These are phyloP conservation scores for Tenrec ecaudatus DNA, from an alignment of 2,113 vertebrate genomes.

Conservation along the genomic window DNA sequence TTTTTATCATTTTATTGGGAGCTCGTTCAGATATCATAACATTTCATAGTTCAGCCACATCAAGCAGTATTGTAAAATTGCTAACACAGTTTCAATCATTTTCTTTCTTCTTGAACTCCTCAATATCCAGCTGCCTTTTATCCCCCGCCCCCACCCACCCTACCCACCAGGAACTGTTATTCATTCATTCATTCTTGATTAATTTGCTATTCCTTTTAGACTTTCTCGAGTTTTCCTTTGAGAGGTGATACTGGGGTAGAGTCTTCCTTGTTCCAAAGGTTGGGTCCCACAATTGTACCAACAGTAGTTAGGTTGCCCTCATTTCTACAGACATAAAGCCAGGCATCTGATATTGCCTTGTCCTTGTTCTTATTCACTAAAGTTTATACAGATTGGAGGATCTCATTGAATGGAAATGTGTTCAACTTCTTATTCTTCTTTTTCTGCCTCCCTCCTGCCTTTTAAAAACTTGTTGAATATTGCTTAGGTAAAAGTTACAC, in stretches of 20 bases:
- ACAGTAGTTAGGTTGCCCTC: not conserved
- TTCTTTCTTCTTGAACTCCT: too few species aligned
- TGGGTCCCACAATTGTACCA: not conserved
- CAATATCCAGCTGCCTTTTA: too few species aligned
- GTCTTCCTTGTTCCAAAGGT: not conserved
- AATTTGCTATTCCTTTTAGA: not conserved
- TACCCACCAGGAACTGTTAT: too few species aligned
- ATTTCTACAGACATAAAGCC: not conserved
- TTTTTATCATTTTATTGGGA: too few species aligned
- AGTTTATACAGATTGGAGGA: not conserved
- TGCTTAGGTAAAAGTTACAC: constrained; percentile 93
- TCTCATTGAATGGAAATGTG: not conserved
- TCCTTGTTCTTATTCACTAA: not conserved
- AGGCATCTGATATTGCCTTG: not conserved
- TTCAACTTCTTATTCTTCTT: not conserved
- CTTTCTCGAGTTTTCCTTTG: not conserved
- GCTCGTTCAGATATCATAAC: too few species aligned
- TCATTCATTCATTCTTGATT: not conserved
- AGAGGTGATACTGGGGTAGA: not conserved
- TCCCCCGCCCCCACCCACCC: too few species aligned
- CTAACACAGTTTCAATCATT: too few species aligned
- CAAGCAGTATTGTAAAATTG: too few species aligned
- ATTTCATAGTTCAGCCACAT: too few species aligned
- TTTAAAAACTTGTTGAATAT: not conserved
- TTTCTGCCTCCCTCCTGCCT: not conserved